Percentiles rank a stretch among this genome's conserved stretches.
Conservation (phyloP, 2,797 vertebrate genomes). For the Simalia tracyae region DNA sequence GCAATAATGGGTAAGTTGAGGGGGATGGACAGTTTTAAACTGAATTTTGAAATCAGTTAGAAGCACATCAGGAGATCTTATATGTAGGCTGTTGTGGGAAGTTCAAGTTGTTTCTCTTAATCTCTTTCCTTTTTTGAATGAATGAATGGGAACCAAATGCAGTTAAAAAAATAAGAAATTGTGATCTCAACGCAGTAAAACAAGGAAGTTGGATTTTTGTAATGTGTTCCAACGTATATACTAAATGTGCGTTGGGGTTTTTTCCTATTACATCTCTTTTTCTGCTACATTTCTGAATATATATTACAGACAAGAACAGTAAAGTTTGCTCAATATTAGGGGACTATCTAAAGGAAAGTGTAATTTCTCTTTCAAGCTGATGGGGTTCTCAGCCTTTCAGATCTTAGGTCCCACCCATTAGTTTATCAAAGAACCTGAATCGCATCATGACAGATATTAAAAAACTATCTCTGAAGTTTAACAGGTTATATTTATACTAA, state of each 20-base stretch:
- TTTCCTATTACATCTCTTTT: slow-evolving; percentile 10
- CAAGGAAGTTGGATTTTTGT: neutral
- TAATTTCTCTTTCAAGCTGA: neutral
- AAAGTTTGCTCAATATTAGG: slow-evolving; percentile 47
- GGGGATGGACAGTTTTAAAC: accelerated
- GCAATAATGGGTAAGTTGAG: neutral
- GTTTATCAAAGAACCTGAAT: neutral
- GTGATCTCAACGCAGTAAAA: accelerated
- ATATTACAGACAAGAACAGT: slow-evolving; percentile 49
- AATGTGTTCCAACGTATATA: neutral
- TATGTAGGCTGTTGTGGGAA: neutral
- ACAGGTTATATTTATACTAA: neutral
- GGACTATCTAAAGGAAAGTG: slow-evolving; percentile 58
- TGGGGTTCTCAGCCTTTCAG: neutral
- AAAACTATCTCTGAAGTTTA: neutral
- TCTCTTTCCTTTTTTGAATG: neutral
- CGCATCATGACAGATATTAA: neutral
- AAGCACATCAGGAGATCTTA: neutral
- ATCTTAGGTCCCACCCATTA: neutral
- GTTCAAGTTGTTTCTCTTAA: neutral
- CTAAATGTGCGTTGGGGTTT: neutral
- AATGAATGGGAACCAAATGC: neutral
- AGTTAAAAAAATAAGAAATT: neutral
- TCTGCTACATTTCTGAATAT: slow-evolving; percentile 40
- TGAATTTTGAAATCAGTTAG: neutral